Percentiles rank a stretch among this genome's conserved stretches.
These are phyloP conservation scores for Sylvietta virens DNA, from an alignment of 2,113 vertebrate genomes.

Conservation along the genomic window DNA sequence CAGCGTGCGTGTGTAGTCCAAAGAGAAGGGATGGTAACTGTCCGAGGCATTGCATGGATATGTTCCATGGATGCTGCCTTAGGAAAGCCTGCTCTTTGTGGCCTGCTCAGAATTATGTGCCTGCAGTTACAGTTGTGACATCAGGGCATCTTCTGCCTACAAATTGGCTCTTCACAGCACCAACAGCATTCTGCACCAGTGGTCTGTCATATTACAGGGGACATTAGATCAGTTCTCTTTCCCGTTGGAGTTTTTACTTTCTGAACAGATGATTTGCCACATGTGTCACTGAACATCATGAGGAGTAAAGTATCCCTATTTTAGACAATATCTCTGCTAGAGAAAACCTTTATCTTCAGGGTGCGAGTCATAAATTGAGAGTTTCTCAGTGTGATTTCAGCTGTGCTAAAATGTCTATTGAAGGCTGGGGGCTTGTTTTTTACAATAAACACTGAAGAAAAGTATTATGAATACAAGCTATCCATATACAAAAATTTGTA, in stretches of 20 bases:
- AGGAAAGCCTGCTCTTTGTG: background rate
- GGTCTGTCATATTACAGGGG: fast-evolving
- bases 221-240: background rate
- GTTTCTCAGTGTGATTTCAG: background rate
- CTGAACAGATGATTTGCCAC: background rate
- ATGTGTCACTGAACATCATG: background rate
- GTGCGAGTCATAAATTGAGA: background rate
- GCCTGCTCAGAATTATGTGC: background rate
- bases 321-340: background rate
- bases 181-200: background rate
- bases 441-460: background rate
- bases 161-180: fast-evolving
- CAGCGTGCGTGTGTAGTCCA: background rate
- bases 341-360: background rate
- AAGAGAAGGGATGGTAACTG: background rate
- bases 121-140: background rate
- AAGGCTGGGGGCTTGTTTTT: background rate
- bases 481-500: background rate
- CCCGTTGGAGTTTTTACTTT: background rate
- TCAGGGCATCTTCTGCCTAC: background rate
- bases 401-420: background rate
- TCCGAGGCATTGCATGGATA: background rate
- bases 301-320: background rate
- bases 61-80: fast-evolving
- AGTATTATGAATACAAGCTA: background rate